Percentiles rank a stretch among this genome's conserved stretches.
phyloP scores from a whole-genome alignment of 2,888 invertebrate species.

The Boloria selene region DNA sequence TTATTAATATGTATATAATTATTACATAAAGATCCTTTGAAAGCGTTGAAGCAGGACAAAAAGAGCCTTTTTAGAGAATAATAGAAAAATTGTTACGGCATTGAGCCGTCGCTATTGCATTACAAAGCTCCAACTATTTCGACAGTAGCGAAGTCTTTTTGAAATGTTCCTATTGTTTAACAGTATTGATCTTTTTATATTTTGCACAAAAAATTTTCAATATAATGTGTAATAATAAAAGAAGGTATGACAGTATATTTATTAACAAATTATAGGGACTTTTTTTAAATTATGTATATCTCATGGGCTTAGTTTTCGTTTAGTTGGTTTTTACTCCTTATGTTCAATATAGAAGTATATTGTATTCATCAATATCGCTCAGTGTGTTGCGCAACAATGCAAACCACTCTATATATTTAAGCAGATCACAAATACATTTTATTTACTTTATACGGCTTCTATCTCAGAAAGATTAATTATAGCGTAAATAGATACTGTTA shows the following conservation, averaged over 20 bases:
- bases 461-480: slow-evolving; percentile 7
- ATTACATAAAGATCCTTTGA: slow-evolving; percentile 23
- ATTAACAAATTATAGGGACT: too few species aligned
- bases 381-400: neutral
- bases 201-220: too few species aligned
- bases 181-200: neutral
- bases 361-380: too few species aligned
- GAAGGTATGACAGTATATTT: too few species aligned
- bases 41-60: slow-evolving; percentile 57
- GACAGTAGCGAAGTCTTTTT: slow-evolving; percentile 20
- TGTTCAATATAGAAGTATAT: too few species aligned
- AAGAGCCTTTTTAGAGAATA: slow-evolving; percentile 50
- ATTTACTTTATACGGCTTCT: slow-evolving; percentile 18
- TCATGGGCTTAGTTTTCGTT: too few species aligned
- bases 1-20: too few species aligned
- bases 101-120: slow-evolving; percentile 45
- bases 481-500: slow-evolving; percentile 6
- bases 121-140: slow-evolving; percentile 18
- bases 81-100: slow-evolving; percentile 60
- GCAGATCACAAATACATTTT: slow-evolving; percentile 2
- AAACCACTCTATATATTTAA: slow-evolving; percentile 5
- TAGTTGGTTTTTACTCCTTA: too few species aligned
- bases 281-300: too few species aligned
- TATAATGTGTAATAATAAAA: too few species aligned
- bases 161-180: slow-evolving; percentile 8